Evolutionary conservation across 2,113 vertebrate genomes (phyloP).

Genomic region (Stegastes partitus): DNA sequence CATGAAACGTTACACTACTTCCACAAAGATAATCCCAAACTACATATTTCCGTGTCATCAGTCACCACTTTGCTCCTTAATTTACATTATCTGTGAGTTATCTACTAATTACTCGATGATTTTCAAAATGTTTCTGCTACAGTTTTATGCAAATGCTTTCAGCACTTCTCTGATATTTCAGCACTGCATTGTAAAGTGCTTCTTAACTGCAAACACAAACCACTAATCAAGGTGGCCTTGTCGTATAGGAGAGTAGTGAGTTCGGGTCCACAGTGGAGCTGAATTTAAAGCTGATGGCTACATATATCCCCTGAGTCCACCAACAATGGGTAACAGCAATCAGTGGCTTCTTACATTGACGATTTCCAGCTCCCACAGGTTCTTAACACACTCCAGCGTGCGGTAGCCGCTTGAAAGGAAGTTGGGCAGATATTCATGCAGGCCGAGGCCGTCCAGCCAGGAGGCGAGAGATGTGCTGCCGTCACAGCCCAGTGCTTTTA

Average conservation of each 20-base stretch:
- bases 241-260: neutral
- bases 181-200: conserved; percentile 5
- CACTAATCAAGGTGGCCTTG: neutral
- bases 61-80: conserved; percentile 20
- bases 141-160: conserved; percentile 50
- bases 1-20: conserved; percentile 28
- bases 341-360: conserved; percentile 89
- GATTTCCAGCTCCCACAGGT: conserved; percentile 99
- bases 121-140: conserved; percentile 29
- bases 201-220: neutral
- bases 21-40: conserved; percentile 35
- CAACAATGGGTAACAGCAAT: neutral
- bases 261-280: neutral
- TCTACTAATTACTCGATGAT: conserved; percentile 41
- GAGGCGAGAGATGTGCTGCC: conserved; percentile 91
- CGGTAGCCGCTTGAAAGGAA: conserved; percentile 97
- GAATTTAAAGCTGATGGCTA: neutral
- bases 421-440: conserved; percentile 95
- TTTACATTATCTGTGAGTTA: conserved; percentile 40
- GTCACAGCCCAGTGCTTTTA: conserved; percentile 93
- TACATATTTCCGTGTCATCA: conserved; percentile 26
- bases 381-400: conserved; percentile 96
- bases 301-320: neutral
- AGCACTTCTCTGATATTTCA: conserved; percentile 25
- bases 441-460: conserved; percentile 93